phyloP scores from a whole-genome alignment of 2,797 vertebrate genomes.

The Allobates femoralis region DNA sequence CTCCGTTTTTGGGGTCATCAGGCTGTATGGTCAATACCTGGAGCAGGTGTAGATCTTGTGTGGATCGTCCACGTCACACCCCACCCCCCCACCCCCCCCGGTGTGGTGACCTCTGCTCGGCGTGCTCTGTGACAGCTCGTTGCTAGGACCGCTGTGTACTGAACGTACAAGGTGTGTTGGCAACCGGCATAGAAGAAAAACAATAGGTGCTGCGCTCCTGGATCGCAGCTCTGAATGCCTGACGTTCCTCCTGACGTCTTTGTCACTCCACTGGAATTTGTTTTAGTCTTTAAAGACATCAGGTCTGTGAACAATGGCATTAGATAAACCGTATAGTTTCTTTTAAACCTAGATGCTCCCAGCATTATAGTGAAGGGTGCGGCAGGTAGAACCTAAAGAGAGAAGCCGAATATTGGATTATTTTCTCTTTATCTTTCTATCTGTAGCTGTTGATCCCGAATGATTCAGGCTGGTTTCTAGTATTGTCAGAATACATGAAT shows the following conservation, averaged over 20 bases:
- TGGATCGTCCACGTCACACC: too few species aligned
- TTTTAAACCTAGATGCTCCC: conserved; percentile 24
- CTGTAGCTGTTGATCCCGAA: neutral
- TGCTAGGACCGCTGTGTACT: neutral
- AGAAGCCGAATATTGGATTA: neutral
- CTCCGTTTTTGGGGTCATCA: too few species aligned
- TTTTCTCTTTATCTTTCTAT: neutral
- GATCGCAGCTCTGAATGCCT: conserved; percentile 8
- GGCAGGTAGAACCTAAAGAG: neutral
- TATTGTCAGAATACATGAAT: neutral
- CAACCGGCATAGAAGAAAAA: neutral
- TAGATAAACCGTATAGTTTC: neutral
- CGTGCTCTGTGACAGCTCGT: neutral
- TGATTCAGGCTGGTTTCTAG: neutral
- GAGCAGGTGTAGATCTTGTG: neutral
- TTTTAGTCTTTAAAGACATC: conserved; percentile 37
- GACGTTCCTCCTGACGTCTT: conserved; percentile 48
- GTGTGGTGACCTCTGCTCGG: neutral
- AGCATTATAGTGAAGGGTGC: conserved; percentile 28
- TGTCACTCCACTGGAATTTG: conserved; percentile 9
- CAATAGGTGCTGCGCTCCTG: conserved; percentile 1
- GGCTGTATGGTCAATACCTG: neutral
- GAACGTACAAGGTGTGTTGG: conserved; percentile 14
- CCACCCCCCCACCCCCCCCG: neutral
- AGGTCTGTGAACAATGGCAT: conserved; percentile 27